Evolutionary conservation across 2,113 vertebrate species (phyloP).

Genomic region (Chiloscyllium plagiosum): DNA sequence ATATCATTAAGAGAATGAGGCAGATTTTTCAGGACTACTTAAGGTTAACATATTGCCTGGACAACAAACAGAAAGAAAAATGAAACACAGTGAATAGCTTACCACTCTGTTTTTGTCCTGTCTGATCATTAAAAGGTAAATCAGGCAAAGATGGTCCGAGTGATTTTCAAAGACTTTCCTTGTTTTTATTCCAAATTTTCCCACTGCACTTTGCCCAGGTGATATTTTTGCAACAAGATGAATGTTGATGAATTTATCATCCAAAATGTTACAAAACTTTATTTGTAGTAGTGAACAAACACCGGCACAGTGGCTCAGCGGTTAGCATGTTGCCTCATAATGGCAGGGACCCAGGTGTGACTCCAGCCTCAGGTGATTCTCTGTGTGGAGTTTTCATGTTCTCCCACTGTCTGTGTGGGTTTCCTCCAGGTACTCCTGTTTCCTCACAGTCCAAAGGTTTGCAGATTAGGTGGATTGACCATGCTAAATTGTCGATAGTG

Average conservation of each 20-base stretch:
- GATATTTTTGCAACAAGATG: background rate
- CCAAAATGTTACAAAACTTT: background rate
- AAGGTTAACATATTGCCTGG: background rate
- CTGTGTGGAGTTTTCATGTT: too few species aligned
- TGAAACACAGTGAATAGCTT: background rate
- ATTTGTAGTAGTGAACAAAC: background rate
- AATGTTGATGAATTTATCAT: too few species aligned
- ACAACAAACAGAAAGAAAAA: background rate
- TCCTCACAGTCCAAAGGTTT: too few species aligned
- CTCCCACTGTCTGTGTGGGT: too few species aligned
- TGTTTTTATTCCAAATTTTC: background rate
- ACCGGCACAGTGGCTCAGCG: too few species aligned
- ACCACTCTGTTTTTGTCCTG: background rate
- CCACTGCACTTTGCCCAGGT: background rate
- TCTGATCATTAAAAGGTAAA: background rate
- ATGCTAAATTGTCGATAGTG: too few species aligned
- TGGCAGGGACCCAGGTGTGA: too few species aligned
- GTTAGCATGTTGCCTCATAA: too few species aligned
- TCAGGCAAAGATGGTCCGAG: background rate
- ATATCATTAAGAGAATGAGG: background rate
- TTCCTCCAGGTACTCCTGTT: too few species aligned
- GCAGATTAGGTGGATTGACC: too few species aligned
- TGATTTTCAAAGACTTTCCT: background rate
- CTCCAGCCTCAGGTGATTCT: too few species aligned
- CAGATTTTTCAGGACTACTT: background rate